phyloP scores from a whole-genome alignment of 2,113 vertebrate genomes.

The Neopipo cinnamomea region DNA sequence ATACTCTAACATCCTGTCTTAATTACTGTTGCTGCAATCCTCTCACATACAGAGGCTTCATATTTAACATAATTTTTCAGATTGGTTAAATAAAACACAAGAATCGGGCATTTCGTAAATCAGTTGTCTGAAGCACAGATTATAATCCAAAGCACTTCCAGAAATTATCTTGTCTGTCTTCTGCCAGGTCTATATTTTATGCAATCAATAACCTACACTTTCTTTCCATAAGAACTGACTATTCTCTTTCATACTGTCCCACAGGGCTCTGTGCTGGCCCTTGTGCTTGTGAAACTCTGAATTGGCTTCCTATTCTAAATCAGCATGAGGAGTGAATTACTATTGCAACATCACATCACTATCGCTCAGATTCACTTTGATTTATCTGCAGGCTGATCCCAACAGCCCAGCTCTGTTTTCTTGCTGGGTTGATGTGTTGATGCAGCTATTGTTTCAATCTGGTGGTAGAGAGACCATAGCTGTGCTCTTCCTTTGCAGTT shows the following conservation, averaged over 20 bases:
- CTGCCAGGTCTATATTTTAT: constrained; percentile 8
- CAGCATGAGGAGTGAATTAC: constrained; percentile 57
- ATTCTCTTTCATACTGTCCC: constrained; percentile 9
- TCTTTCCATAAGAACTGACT: not conserved
- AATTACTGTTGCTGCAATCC: not conserved
- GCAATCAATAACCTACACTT: constrained; percentile 6
- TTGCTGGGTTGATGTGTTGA: constrained; percentile 5
- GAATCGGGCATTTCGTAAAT: not conserved
- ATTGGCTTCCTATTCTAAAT: constrained; percentile 48
- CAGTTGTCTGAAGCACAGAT: not conserved
- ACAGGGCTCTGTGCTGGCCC: not conserved
- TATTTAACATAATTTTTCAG: constrained; percentile 6
- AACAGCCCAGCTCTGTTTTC: constrained; percentile 2
- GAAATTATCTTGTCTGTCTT: not conserved
- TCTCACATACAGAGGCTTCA: not conserved
- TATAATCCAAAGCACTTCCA: constrained; percentile 42
- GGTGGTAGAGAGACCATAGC: not conserved
- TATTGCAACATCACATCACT: constrained; percentile 51
- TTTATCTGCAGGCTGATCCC: constrained; percentile 47
- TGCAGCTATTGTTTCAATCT: constrained; percentile 42
- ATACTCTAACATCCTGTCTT: not conserved
- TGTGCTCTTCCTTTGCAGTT: not conserved
- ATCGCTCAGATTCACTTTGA: constrained; percentile 47
- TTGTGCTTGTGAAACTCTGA: constrained; percentile 15
- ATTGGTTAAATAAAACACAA: not conserved